A percentile compares a stretch with the other conserved stretches of the same genome.
Conservation (phyloP, 2,113 vertebrate species). For the Sebastes schlegelii region DNA sequence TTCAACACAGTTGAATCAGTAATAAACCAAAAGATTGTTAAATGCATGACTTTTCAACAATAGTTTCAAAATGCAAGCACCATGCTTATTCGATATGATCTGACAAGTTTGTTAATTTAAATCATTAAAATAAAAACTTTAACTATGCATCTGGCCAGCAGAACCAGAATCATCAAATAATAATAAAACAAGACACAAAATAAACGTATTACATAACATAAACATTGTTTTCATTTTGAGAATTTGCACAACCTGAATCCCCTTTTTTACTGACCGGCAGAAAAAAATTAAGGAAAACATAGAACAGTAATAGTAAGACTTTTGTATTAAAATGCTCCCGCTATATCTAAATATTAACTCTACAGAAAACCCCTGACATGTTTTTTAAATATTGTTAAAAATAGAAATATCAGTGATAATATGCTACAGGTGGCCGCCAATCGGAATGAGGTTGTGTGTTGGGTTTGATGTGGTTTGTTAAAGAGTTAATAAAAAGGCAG, state of each 20-base stretch:
- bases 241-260: slow-evolving; percentile 94
- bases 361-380: slow-evolving; percentile 71
- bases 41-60: slow-evolving; percentile 98
- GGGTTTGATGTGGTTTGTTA: slow-evolving; percentile 57
- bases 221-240: slow-evolving; percentile 93
- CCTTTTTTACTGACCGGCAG: slow-evolving; percentile 98
- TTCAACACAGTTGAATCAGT: slow-evolving; percentile 99
- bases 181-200: slow-evolving; percentile 83
- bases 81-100: slow-evolving; percentile 98
- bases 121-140: slow-evolving; percentile 99
- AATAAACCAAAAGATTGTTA: slow-evolving; percentile 94
- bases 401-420: slow-evolving; percentile 46
- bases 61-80: slow-evolving; percentile 99
- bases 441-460: slow-evolving; percentile 46
- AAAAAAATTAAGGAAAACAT: slow-evolving; percentile 90
- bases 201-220: slow-evolving; percentile 78
- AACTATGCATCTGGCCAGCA: slow-evolving; percentile 99
- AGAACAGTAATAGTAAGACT: slow-evolving; percentile 72
- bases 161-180: slow-evolving; percentile 97
- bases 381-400: slow-evolving; percentile 47
- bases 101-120: slow-evolving; percentile 97
- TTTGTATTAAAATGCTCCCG: slow-evolving; percentile 71
- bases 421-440: slow-evolving; percentile 69
- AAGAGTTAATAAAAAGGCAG: slow-evolving; percentile 61
- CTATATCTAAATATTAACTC: slow-evolving; percentile 71